Evolutionary conservation across 1,140 invertebrate genomes (phyloP), one percentile per base, ranked within the genome.

Genomic region (Apolygus lucorum): DNA sequence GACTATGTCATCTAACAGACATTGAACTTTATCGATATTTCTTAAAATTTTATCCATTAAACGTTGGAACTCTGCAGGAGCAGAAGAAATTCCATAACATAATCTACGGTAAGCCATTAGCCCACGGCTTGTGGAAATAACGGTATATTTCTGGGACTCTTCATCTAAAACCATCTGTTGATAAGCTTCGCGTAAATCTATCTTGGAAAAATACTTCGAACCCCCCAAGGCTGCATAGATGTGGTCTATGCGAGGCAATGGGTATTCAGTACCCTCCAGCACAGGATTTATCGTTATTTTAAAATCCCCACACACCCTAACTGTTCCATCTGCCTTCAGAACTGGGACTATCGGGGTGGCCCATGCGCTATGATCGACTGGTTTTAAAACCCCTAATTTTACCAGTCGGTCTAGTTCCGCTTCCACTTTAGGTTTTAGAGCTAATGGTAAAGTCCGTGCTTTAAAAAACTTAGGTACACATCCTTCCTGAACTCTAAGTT

Each of bases 261-360:
- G n/a, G n/a, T n/a, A n/a, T n/a, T n/a, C n/a, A n/a, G n/a, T n/a
- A n/a, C n/a, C 34, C 17, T 68, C 25, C 29, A 54, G 25, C 29
- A 52, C 2, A 22, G 24, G 24, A 25, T 68, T 68, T 52, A 68
- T 49, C 1, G 67, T 68, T 26, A 68, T 13, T 2, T 49, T 13
- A 54, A 68, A 68, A 54, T 68, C 67, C 28, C 67, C 67, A 27
- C 67, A 68, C 22, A 68, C 54, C 2, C 67, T 27, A 4, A 68
- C 54, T 13, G 34, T 52, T 25, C 29, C 24, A 27, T 68, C 67
- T 24, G 67, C 49, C 52, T 68, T 68, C 1, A 68, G 28, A 25
- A 68, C 25, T 4, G 67, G 67, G 1, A 68, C 67, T 1, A 68
- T 27, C 4, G 67, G 67, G 27, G 67, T 68, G 13, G 42, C 67